These are phyloP conservation scores for Villa cingulata DNA, from an alignment of 2,888 invertebrate genomes.

Conservation along the genomic window DNA sequence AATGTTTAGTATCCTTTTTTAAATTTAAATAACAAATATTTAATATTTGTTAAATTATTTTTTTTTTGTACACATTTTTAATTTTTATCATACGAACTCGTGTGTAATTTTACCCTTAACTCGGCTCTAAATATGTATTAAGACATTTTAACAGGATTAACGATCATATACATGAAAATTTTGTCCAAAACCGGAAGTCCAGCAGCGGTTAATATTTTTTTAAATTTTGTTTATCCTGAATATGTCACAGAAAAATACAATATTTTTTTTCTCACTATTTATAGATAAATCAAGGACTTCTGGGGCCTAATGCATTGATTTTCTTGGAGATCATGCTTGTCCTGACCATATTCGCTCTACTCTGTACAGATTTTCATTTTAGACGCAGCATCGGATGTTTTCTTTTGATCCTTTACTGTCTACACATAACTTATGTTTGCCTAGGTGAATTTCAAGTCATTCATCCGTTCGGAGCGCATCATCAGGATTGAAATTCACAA, in stretches of 20 bases:
- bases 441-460: slow-evolving; percentile 37
- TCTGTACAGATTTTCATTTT: slow-evolving; percentile 36
- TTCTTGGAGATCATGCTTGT: slow-evolving; percentile 37
- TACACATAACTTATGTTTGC: slow-evolving; percentile 39
- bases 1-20: slow-evolving; percentile 42
- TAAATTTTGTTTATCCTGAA: too few relatives aligned
- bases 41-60: too few relatives aligned
- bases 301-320: slow-evolving; percentile 33
- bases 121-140: not conserved
- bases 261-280: not conserved
- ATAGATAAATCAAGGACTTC: slow-evolving; percentile 30
- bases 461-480: slow-evolving; percentile 32
- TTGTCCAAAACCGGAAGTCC: not conserved
- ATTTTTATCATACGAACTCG: too few relatives aligned
- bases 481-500: slow-evolving; percentile 11
- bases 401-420: slow-evolving; percentile 36
- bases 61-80: too few relatives aligned
- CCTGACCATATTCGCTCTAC: slow-evolving; percentile 35
- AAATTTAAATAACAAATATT: slow-evolving; percentile 17
- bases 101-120: too few relatives aligned
- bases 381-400: slow-evolving; percentile 37
- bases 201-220: not conserved
- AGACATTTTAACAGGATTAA: slow-evolving; percentile 35
- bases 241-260: not conserved
- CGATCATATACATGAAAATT: slow-evolving; percentile 26